Base-by-base conservation (phyloP, 2,113 vertebrate species). In the Phaethornis superciliosus region DNA sequence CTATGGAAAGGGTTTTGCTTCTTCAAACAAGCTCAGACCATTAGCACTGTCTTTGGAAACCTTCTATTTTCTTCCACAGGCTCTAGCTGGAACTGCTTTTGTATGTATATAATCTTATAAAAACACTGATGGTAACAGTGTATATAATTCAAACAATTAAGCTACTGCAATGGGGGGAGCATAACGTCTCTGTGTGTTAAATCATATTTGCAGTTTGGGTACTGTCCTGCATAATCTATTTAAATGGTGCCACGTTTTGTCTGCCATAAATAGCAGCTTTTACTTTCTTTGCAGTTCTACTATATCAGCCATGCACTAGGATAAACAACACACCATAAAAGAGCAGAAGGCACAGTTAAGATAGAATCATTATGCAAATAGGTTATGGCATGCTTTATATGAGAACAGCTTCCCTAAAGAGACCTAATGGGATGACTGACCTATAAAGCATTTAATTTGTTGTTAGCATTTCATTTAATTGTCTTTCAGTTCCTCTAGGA, bases 401-500 rank as follows among this genome's bases (percentile, higher is more conserved):
- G 96, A 97, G 96, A 97, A 97, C 67, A 95, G 94, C 96, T 97
- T 98, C 97, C 97, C 97, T 97, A 96, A 97, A 97, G 96, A 97
- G 96, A 96, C 96, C 97, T 97, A 97, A 98, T 97, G 94, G 96
- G 95, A 97, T 97, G 97, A 96, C 96, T 97, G 97, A 98, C 97
- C 97, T 98, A 97, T 97, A 98, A 98, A 98, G 96, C 97, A 98
- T 97, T 97, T 97, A 97, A 97, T 98, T 97, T 98, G 97, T 97
- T 98, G 97, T 97, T 97, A 96, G 95, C 95, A 97, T 98, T 98
- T 98, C 95, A 96, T 97, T 97, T 97, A 97, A 97, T 97, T 97
- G 96, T 98, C 97, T 97, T 97, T 81, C 84, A 92, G 94, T 88
- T 98, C 96, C 97, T 97, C 79, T 81, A 97, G 97, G 96, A 97